Evolutionary conservation across 1,140 invertebrate species (phyloP).

Genomic region (Lucilia sericata): DNA sequence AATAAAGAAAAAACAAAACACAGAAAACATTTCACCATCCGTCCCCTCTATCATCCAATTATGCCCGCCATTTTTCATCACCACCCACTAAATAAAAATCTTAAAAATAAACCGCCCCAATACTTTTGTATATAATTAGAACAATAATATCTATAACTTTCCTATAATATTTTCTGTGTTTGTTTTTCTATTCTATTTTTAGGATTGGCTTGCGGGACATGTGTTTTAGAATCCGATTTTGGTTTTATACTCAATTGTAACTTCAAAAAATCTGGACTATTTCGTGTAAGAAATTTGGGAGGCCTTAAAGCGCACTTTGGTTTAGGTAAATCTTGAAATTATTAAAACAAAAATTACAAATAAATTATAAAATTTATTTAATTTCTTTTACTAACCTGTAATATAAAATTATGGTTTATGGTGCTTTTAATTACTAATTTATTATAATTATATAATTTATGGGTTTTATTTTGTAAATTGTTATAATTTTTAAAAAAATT

Average conservation of each 20-base stretch:
- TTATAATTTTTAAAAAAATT: too few species aligned
- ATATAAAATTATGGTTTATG: too few species aligned
- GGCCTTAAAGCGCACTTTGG: conserved; percentile 88
- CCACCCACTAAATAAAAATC: not conserved
- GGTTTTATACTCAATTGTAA: conserved; percentile 89
- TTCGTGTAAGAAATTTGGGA: conserved; percentile 88
- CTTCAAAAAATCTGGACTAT: conserved; percentile 90
- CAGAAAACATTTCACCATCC: not conserved
- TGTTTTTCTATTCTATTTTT: conserved; percentile 63
- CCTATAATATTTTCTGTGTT: conserved; percentile 58
- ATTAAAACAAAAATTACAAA: not conserved
- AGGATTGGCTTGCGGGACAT: conserved; percentile 76
- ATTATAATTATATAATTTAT: too few species aligned
- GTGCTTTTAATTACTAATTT: too few species aligned
- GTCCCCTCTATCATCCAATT: too few species aligned
- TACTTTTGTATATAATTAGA: not conserved
- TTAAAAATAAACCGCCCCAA: not conserved
- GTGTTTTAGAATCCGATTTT: conserved; percentile 88
- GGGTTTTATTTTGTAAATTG: too few species aligned
- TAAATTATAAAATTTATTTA: too few species aligned
- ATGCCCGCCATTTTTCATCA: too few species aligned
- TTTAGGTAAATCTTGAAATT: conserved; percentile 74
- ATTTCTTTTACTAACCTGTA: too few species aligned
- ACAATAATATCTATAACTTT: conserved; percentile 10
- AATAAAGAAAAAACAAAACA: conserved; percentile 11